These are phyloP conservation scores for Prunella strophiata DNA, from an alignment of 2,797 vertebrate genomes.

Conservation along the genomic window DNA sequence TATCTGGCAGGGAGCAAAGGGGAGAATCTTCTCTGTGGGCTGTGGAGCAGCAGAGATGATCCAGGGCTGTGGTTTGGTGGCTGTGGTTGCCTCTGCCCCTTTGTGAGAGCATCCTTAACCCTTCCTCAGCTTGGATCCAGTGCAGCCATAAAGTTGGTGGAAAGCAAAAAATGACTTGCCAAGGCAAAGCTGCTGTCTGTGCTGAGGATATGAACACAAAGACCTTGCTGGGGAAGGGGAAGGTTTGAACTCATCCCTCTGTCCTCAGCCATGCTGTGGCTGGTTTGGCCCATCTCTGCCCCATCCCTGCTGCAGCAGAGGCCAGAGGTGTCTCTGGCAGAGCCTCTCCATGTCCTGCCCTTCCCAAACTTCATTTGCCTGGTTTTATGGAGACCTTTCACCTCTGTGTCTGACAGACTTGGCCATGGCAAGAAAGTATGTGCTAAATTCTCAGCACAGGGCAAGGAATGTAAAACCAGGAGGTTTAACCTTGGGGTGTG, in stretches of 20 bases:
- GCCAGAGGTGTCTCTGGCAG: background rate
- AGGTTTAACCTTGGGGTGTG: background rate
- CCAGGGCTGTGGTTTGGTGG: background rate
- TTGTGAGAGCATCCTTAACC: background rate
- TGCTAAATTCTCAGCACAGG: background rate
- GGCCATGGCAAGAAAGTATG: rapidly evolving
- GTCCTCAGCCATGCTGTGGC: background rate
- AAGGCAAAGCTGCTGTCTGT: background rate
- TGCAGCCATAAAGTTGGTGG: rapidly evolving
- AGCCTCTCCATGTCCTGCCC: background rate
- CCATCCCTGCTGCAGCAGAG: background rate
- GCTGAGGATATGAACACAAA: background rate
- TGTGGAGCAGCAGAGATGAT: background rate
- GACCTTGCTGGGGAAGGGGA: background rate
- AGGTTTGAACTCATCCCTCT: background rate
- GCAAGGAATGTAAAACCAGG: background rate
- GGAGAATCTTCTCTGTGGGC: background rate
- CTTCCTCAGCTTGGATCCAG: background rate
- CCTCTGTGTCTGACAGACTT: rapidly evolving
- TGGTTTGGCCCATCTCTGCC: background rate
- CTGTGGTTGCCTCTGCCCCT: background rate
- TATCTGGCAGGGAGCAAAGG: background rate
- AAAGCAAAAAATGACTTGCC: background rate
- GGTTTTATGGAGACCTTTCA: background rate
- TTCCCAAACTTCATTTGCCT: rapidly evolving